Evolutionary conservation across 2,797 vertebrate species (phyloP), one percentile per base, ranked within the genome.

Genomic region (Loris lydekkerianus): DNA sequence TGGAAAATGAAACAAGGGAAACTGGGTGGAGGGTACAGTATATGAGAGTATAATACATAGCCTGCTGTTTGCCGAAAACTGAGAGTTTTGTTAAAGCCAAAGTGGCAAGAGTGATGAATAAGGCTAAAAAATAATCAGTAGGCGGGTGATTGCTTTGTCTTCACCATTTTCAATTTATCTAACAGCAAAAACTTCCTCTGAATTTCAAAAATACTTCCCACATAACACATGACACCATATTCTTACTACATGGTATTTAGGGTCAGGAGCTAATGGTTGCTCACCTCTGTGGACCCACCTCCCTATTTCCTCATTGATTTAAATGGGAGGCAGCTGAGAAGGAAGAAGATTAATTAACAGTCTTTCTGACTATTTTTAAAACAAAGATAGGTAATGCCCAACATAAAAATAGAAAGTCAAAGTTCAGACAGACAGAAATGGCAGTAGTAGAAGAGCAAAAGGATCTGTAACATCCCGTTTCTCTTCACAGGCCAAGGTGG

Each of bases 361-460:
- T 61, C 78, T 83, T 95, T 49, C 73, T 89, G 91, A 34, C 25
- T 88, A 43, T 72, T 84, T 14, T 73, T 89, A 86, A 65, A 93
- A 78, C 18, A 53, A 75, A 92, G 34, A 40, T 31, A 86, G 60
- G 31, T 5, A 43, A 85, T 5, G 3, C 0, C 8, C 18, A 73
- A 21, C 0, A 61, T 27, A 14, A 60, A 72, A 69, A 63, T 23
- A 78, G 9, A 89, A 67, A 82, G 25, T 89, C n/a, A 86, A 84
- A 53, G 8, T 72, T n/a, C 61, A 69, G 80, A 13, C 76, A 29
- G 37, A 76, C 43, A 58, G 58, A 60, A 76, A 17, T 31, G 11
- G 2, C 7, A 34, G 43, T 14, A 37, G 34, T 10, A 53, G 67
- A 29, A 27, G 69, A 83, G 23, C 25, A 76, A 82, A 53, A 65